Conservation (phyloP, 2,797 vertebrate species). For the Cottoperca gobio region DNA sequence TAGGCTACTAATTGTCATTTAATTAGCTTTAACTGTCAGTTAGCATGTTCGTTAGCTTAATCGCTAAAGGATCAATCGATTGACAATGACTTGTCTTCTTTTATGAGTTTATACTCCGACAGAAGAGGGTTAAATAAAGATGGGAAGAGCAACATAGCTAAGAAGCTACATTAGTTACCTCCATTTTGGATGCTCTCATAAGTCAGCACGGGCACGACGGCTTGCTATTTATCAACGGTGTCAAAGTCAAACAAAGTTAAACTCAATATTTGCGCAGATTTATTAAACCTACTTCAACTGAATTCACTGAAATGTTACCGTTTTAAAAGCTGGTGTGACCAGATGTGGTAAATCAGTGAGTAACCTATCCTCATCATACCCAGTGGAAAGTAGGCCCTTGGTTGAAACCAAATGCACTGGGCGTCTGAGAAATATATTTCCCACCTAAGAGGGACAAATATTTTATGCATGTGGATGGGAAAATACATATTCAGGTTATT, state of each 20-base stretch:
- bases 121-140: not conserved
- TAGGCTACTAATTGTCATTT: not conserved
- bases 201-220: not conserved
- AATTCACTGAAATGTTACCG: not conserved
- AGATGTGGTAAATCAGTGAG: not conserved
- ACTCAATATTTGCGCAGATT: not conserved
- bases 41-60: not conserved
- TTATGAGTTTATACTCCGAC: not conserved
- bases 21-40: not conserved
- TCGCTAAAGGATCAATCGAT: not conserved
- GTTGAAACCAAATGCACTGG: constrained; percentile 9
- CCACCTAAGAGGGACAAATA: constrained; percentile 36
- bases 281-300: not conserved
- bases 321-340: not conserved
- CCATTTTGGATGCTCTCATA: not conserved
- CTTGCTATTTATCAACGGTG: not conserved
- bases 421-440: constrained; percentile 26
- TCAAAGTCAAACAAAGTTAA: not conserved
- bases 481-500: constrained; percentile 66
- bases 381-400: constrained; percentile 13
- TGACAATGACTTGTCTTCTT: not conserved
- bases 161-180: not conserved
- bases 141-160: not conserved
- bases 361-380: not conserved
- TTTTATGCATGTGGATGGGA: constrained; percentile 38